A percentile compares a stretch with the other conserved stretches of the same genome.
Evolutionary conservation across 2,797 vertebrate genomes (phyloP).

Genomic region (Tiaroga cobitis): DNA sequence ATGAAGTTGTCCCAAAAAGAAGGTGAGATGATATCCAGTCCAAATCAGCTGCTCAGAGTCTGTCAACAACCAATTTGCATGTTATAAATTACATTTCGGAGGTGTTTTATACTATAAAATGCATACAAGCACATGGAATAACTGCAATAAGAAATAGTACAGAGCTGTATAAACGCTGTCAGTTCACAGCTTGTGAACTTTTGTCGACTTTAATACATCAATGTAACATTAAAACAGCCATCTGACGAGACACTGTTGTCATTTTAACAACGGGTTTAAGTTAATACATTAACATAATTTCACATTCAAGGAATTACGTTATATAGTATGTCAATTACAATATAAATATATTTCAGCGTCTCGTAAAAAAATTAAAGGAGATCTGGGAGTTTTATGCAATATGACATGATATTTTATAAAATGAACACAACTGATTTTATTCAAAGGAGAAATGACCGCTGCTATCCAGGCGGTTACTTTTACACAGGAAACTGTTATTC

Average conservation of each 20-base stretch:
- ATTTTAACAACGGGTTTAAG: not conserved
- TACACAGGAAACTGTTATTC: conserved; percentile 53
- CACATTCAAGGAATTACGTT: conserved; percentile 3
- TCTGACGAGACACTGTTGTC: not conserved
- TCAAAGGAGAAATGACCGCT: conserved; percentile 75
- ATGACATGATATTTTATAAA: not conserved
- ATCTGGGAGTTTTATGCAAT: not conserved
- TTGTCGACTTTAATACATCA: not conserved
- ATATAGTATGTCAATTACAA: not conserved
- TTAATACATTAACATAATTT: conserved; percentile 24
- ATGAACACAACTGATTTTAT: conserved; percentile 25
- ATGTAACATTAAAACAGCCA: not conserved
- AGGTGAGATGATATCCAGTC: conserved; percentile 59
- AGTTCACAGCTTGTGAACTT: conserved; percentile 17
- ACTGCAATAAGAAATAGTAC: not conserved
- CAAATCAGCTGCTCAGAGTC: conserved; percentile 31
- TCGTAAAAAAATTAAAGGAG: not conserved
- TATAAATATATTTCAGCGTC: not conserved
- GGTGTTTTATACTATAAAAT: not conserved
- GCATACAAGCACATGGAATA: not conserved
- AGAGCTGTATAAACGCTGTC: not conserved
- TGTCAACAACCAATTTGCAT: conserved; percentile 54
- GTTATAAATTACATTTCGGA: not conserved
- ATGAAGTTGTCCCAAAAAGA: conserved; percentile 62
- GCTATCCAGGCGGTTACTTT: conserved; percentile 75